Evolutionary conservation across 53 echinoderm and acorn worm species (phyloP), one percentile per base, ranked within the genome.

Genomic region (Stichopus horrens): DNA sequence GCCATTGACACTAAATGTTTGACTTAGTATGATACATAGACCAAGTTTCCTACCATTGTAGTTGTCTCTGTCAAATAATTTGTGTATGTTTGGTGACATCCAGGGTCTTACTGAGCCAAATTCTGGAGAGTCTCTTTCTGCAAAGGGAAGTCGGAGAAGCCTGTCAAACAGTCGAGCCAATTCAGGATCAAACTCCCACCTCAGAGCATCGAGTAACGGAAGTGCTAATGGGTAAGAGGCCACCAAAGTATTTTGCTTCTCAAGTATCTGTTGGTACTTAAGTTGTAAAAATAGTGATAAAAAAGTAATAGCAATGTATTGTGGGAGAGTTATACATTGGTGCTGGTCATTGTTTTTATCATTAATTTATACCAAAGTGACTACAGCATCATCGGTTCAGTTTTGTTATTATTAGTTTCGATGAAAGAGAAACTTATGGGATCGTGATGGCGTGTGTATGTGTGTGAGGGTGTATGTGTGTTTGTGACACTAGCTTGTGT

Each of bases 61-160:
- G 37, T 0, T 37, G 37, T 37, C 37, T 37, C 37, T 37, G 0
- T 37, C 37, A 37, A 0, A 37, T 37, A 37, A 37, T 37, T 0
- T 37, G 37, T 37, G 37, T 37, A 37, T 37, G 2, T 37, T 37
- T 37, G 37, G 37, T 37, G 37, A 37, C 37, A 37, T 66, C 18
- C 66, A 93, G 94, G 97, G 97, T 79, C 90, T 93, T 75, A 90
- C 94, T 57, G 97, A 95, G 51, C 63, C 90, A 5, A 91, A 91
- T 9, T 81, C 81, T 56, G 88, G 89, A 55, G 97, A 97, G 74
- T 91, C 91, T 8, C 91, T 95, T 7, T 97, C 97, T 76, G 97
- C 97, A 21, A 91, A 95, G 53, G 95, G 94, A 54, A 91, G 94
- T 73, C 60, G 85, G 21, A 90, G 97, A n/a, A 94, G 95, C 54